These are phyloP conservation scores for Paralichthys olivaceus DNA, from an alignment of 2,113 vertebrate genomes.

Conservation along the genomic window DNA sequence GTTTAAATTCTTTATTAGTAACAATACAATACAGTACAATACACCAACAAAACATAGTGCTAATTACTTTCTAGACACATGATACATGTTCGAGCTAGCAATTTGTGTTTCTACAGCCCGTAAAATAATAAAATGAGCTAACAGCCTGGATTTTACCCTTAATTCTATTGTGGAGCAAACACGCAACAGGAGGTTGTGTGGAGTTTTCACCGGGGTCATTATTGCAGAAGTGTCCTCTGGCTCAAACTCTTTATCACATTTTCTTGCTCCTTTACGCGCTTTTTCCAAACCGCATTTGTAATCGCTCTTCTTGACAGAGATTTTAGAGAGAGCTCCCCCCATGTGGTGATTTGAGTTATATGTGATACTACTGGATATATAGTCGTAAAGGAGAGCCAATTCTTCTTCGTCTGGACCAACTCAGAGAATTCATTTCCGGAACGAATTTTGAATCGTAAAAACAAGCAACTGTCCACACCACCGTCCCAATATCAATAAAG, in stretches of 20 bases:
- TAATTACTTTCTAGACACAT: no score
- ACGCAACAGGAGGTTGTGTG: neutral
- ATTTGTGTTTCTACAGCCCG: neutral
- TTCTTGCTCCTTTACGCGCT: neutral
- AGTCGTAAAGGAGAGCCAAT: constrained; percentile 18
- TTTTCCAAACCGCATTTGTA: neutral
- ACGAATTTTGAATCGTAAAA: constrained; percentile 64
- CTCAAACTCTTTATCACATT: neutral
- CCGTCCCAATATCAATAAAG: constrained; percentile 52
- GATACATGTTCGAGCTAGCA: neutral
- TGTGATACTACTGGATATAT: constrained; percentile 30
- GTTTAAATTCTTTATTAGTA: no score
- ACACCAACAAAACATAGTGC: no score
- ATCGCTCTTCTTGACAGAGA: neutral
- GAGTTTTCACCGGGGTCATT: neutral
- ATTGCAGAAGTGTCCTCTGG: no score
- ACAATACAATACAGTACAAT: no score
- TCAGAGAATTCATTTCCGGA: constrained; percentile 58
- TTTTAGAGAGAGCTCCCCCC: neutral
- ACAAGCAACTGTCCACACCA: constrained; percentile 60
- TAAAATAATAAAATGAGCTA: neutral
- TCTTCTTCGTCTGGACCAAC: constrained; percentile 52
- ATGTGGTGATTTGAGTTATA: constrained; percentile 8
- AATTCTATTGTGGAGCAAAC: neutral
- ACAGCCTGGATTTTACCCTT: neutral